phyloP scores from a whole-genome alignment of 2,888 invertebrate genomes.

The Myopa tessellatipennis region DNA sequence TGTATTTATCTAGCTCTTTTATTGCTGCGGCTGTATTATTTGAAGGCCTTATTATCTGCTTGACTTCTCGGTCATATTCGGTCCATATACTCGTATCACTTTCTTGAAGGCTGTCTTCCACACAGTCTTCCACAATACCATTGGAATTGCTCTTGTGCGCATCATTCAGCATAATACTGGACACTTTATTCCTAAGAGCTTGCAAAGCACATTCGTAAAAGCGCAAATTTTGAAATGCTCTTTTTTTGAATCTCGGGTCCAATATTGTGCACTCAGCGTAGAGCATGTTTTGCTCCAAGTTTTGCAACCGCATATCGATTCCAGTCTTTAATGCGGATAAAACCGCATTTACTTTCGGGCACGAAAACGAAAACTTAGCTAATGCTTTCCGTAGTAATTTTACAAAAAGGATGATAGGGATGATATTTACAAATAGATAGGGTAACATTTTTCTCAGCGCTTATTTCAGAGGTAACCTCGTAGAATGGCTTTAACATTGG shows the following conservation, averaged over 20 bases:
- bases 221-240: neutral
- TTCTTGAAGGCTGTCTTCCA: neutral
- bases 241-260: constrained; percentile 32
- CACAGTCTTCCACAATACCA: neutral
- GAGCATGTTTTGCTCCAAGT: neutral
- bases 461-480: too few relatives aligned
- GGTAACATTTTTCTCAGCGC: too few relatives aligned
- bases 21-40: constrained; percentile 12
- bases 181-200: neutral
- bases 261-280: constrained; percentile 37
- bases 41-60: neutral
- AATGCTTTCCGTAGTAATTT: too few relatives aligned
- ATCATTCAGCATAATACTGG: too few relatives aligned
- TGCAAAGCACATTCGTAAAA: neutral
- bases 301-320: too few relatives aligned
- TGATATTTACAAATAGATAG: too few relatives aligned
- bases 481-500: too few relatives aligned
- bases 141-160: neutral
- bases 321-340: neutral
- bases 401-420: too few relatives aligned
- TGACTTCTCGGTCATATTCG: neutral
- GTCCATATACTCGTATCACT: neutral
- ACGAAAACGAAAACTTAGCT: too few relatives aligned
- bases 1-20: constrained; percentile 4
- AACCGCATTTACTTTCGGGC: too few relatives aligned